Base-by-base conservation (phyloP, 2,888 invertebrate genomes). In the Hoplodrina ambigua region DNA sequence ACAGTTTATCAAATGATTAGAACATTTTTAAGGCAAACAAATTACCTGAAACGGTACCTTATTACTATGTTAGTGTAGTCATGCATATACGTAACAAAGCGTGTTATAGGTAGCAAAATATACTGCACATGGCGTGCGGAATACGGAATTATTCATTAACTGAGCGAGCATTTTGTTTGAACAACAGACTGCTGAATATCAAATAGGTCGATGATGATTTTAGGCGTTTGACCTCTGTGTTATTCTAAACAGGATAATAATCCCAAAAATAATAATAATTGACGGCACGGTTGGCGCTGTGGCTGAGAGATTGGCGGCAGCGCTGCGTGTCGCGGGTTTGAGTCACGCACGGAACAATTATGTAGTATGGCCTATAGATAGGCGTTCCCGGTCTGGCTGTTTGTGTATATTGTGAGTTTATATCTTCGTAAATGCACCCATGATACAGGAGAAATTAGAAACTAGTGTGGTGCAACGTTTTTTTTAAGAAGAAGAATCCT, bases 171-270 rank as follows among this genome's bases (percentile, higher is more conserved):
- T 52, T 15, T 25, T 37, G 25, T 20, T 57, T 46, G 6, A 70
- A 75, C 25, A 57, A 72, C 17, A 11, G n/a, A 11, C 33, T 13
- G n/a, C 33, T 71, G 52, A 78, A 76, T 78, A 55, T 41, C 72
- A 72, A 75, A 62, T n/a, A 59, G 41, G 50, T 58, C 72, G 25
- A 54, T 13, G 19, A 55, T 54, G 15, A 67, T 15, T 44, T 75
- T 37, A 78, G 54, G 54, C 10, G 49, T 41, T 72, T 75, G 53
- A 49, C 57, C 75, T 15, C 20, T 11, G 13, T 65, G 15, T 19
- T 65, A 44, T 75, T 37, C 15, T 46, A 67, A 71, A 56, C 50
- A 37, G 25, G 11, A 46, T 13, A 13, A 41, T 41, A 37, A 37
- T 33, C 4, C 4, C 7, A 33, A 30, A 30, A 30, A 7, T 6